Evolutionary conservation across 2,888 invertebrate genomes (phyloP), one percentile per base, ranked within the genome.

Genomic region (Cryptus viduatorius): DNA sequence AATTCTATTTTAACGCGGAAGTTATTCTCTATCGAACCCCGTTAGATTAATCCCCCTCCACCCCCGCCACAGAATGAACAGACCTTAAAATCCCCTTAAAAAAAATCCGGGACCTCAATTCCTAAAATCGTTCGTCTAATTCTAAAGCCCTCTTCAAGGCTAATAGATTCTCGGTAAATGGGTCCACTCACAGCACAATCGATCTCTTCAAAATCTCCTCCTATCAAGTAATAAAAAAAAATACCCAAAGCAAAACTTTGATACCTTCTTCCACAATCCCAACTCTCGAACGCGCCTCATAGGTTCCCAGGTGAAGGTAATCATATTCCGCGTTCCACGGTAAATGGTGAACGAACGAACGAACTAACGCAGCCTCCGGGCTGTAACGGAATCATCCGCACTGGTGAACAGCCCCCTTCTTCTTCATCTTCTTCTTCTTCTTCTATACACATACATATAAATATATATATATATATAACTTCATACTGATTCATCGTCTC

Each of bases 281-380:
- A 61, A 24, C 29, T 5, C n/a, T 61, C 31, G 61, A 12, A 12
- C 19, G 61, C 14, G 61, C 12, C 31, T 61, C 61, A 37, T 37
- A 69, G 75, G 83, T 88, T 88, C 88, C 86, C 87, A 84, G 89
- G 88, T 89, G 88, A 90, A 91, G 89, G 89, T 93, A 93, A 92
- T 92, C 92, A 92, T 92, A 93, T 92, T 92, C 92, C 92, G 91
- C 91, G 91, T 92, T 92, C 92, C 92, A 90, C 90, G 91, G 89
- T 92, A 92, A 37, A 92, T 93, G 90, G 90, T 89, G 89, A 91
- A 91, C 91, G 90, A 89, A 92, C 88, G 86, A 71, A 77, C 82
- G 82, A 78, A 65, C 65, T 42, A 65, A 76, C 76, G 76, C 89
- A 91, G 92, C 92, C 92, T 90, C 88, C 88, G 88, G 92, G 90